Percentiles rank a stretch among this genome's conserved stretches.
Conservation (phyloP, 2,888 invertebrate species). For the Lithophane ornitopus region DNA sequence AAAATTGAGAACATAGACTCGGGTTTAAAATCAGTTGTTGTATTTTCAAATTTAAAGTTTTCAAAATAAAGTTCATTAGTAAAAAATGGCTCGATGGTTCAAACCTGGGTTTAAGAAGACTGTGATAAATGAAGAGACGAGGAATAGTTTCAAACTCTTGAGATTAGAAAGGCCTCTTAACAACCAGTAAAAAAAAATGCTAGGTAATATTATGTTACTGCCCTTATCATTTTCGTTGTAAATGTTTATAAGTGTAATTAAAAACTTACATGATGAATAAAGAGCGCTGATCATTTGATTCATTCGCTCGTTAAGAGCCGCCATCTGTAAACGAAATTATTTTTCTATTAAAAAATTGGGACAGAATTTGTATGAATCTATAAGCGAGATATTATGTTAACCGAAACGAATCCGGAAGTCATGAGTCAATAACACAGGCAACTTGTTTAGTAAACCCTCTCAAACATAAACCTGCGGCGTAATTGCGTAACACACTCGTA, state of each 20-base stretch:
- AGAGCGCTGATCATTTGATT: conserved; percentile 85
- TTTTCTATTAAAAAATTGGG: too few relatives aligned
- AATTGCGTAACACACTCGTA: not conserved
- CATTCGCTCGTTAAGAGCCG: conserved; percentile 84
- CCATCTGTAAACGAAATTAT: conserved; percentile 73
- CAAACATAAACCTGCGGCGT: too few relatives aligned
- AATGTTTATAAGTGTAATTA: too few relatives aligned
- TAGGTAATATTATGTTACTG: not conserved
- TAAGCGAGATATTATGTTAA: not conserved
- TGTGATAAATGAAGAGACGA: too few relatives aligned
- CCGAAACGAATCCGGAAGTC: not conserved
- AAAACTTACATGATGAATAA: conserved; percentile 84
- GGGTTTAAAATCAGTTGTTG: too few relatives aligned
- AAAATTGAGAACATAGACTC: too few relatives aligned
- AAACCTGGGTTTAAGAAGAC: too few relatives aligned
- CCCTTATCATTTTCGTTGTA: not conserved
- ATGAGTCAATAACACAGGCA: not conserved
- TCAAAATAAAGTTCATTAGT: too few relatives aligned
- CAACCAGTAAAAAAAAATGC: not conserved
- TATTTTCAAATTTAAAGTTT: too few relatives aligned
- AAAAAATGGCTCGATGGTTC: too few relatives aligned
- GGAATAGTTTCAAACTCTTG: not conserved
- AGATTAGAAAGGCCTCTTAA: not conserved
- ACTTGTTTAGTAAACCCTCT: not conserved
- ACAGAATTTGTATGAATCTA: not conserved